Base-by-base conservation (phyloP, 1,140 invertebrate genomes). In the Heliconius nattereri region DNA sequence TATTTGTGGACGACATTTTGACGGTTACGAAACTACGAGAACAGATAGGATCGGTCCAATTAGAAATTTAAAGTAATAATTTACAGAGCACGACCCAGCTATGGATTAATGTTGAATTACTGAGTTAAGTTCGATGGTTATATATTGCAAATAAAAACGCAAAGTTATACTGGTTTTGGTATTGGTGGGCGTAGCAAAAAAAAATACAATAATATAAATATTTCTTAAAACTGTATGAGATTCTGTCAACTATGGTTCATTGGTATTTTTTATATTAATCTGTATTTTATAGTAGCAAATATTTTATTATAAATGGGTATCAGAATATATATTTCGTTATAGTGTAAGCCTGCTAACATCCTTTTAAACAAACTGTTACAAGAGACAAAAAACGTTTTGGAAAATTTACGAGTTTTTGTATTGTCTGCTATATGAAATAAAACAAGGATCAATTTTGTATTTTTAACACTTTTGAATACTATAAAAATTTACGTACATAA, bases 1-100 rank as follows among this genome's bases (percentile, higher is more conserved):
- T 92, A 93, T 92, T 88, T 87, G 86, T 85, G 88, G 81, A 87
- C 86, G 90, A 91, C 91, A 90, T 92, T 92, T 93, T 84, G 91
- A 87, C 87, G 85, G 85, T 90, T 89, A 87, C 81, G 90, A 88
- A 86, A 88, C 86, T 73, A 60, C 75, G 54, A 23, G 54, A n/a
- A 23, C 20, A 83, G 90, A 92, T 92, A 91, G 81, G 79, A 91
- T 92, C 91, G 84, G 83, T 83, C 89, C 91, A 93, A 93, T 93
- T 93, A 93, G 87, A 92, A 86, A 92, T 92, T 75, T 81, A 73
- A 78, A 70, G 49, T 73, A 75, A 40, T 32, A 57, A 66, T 66
- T 40, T 78, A 77, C 71, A 32, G 71, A 45, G 49, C 75, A 60
- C 52, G 79, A 77, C 40, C 40, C 26, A 66, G 13, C 23, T 78